A percentile compares a stretch with the other conserved stretches of the same genome.
Conservation (phyloP, 1,140 invertebrate genomes). For the Magallana angulata region DNA sequence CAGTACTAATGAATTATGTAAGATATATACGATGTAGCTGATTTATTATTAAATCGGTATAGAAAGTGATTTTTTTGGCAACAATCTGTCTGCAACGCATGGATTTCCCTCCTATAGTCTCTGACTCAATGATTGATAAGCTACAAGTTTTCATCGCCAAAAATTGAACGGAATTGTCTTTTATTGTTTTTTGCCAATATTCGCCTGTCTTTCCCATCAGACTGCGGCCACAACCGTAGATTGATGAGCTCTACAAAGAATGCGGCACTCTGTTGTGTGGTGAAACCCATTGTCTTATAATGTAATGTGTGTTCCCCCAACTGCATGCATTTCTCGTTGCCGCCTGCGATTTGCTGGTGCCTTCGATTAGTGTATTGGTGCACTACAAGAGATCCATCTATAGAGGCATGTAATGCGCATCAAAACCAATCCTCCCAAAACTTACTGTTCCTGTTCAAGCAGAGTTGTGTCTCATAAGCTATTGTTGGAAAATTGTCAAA, state of each 20-base stretch:
- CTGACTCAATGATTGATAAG: background rate
- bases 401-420: background rate
- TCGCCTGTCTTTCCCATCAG: conserved; percentile 1
- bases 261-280: background rate
- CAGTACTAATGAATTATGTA: too few species aligned
- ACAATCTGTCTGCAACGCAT: too few species aligned
- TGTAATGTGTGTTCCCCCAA: background rate
- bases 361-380: conserved; percentile 11
- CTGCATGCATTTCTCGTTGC: too few species aligned
- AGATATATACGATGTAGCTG: too few species aligned
- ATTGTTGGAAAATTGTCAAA: background rate
- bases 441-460: background rate
- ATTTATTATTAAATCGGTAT: too few species aligned
- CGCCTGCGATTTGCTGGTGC: background rate
- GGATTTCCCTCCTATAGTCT: too few species aligned
- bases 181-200: background rate
- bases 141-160: background rate
- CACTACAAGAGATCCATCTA: background rate
- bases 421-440: background rate
- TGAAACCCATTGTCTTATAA: background rate
- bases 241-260: background rate
- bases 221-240: background rate
- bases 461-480: background rate
- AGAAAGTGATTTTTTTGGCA: too few species aligned
- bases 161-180: background rate